Evolutionary conservation across 1,140 invertebrate genomes (phyloP), one percentile per base, ranked within the genome.

Genomic region (Episyrphus balteatus): DNA sequence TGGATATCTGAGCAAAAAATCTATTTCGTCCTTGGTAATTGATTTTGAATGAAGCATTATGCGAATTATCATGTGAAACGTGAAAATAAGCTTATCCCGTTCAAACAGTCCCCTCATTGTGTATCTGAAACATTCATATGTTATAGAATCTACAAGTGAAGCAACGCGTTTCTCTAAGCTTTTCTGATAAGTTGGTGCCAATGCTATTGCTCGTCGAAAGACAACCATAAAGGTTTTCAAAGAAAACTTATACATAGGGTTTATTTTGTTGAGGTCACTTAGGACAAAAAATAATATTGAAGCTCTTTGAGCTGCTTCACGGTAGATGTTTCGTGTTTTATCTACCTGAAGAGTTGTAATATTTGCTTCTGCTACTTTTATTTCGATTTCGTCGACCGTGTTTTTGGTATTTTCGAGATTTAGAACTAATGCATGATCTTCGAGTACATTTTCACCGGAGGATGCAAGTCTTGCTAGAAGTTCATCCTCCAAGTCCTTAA

Each of bases 161-260:
- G 62, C 44, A 3, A 97, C 88, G 30, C 92, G 69, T n/a, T 75
- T 69, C 37, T 79, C 75, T 0, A 92, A 72, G 5, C 72, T 74
- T 18, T 91, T 84, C 3, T 78, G 53, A 3, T 14, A 5, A 2
- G 57, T 75, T 30, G 80, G 76, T 0, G 91, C 83, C 50, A 73
- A 73, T 19, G 77, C 74, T 34, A 97, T 83, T 2, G 92, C 89
- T 54, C 90, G 88, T 53, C 86, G 84, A 68, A 97, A 97, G 1
- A 96, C 92, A 9, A 88, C 82, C 65, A 84, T 92, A 69, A 95
- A 97, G 1, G 92, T 89, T 70, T 96, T 95, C 11, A 98, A 62
- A 1, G 92, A 96, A 72, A 97, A 98, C 61, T 95, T 91, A 64
- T 98, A 98, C 55, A 97, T 91, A 32, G 88, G 89, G 71, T 97